These are phyloP conservation scores for Clamator glandarius DNA, from an alignment of 2,797 vertebrate genomes.

Conservation along the genomic window DNA sequence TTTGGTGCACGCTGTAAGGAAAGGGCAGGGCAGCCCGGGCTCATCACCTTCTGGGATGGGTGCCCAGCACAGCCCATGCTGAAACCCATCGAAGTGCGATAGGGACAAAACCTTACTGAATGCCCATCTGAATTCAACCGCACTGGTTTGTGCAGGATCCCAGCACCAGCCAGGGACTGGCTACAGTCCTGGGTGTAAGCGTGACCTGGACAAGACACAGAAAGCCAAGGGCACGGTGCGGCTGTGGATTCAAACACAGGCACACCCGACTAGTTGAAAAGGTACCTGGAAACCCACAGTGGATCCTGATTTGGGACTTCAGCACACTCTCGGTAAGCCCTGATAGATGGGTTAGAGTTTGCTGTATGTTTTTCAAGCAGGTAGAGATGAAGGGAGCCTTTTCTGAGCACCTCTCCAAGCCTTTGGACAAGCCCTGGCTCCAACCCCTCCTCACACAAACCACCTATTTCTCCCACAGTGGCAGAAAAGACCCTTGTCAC, in stretches of 20 bases:
- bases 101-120: neutral
- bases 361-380: neutral
- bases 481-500: neutral
- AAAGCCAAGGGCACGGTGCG: neutral
- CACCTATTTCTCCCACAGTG: neutral
- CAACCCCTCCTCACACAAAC: neutral
- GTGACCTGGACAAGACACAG: no score
- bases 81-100: neutral
- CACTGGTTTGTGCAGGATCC: neutral
- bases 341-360: neutral
- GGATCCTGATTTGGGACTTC: neutral
- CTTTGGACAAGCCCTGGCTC: neutral
- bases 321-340: neutral
- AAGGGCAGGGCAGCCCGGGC: neutral
- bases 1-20: neutral
- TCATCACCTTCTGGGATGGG: neutral
- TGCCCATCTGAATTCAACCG: neutral
- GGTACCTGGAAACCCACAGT: neutral
- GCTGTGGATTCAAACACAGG: neutral
- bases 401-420: neutral
- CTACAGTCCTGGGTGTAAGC: neutral
- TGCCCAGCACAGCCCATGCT: neutral
- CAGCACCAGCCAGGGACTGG: neutral
- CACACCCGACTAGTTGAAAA: neutral
- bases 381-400: neutral